phyloP scores from a whole-genome alignment of 2,113 vertebrate genomes.

The Mola mola region DNA sequence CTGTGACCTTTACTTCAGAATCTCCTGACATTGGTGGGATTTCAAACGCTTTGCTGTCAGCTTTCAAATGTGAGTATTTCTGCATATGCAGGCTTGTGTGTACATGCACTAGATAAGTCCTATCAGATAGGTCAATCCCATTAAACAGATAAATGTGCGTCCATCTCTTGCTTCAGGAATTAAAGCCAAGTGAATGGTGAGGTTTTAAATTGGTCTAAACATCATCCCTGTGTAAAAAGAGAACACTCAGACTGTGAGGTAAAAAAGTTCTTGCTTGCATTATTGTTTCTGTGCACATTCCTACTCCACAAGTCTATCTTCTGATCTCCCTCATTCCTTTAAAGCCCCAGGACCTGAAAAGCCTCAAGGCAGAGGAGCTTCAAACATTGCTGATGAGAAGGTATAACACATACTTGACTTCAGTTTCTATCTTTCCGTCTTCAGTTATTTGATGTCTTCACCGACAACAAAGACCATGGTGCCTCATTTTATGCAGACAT shows the following conservation, averaged over 20 bases:
- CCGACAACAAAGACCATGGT: conserved; percentile 34
- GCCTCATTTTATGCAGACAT: conserved; percentile 27
- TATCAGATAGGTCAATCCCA: neutral
- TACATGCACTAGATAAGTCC: neutral
- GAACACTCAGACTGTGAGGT: neutral
- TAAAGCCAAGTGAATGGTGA: neutral
- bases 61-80: neutral
- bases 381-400: conserved; percentile 39
- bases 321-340: conserved; percentile 13
- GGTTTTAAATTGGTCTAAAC: neutral
- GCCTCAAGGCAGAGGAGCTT: conserved; percentile 32
- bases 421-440: conserved; percentile 28
- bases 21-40: neutral
- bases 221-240: neutral
- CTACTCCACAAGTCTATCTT: neutral
- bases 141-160: no score
- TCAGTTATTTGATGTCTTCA: conserved; percentile 27
- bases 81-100: no score
- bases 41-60: neutral
- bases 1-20: neutral
- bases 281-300: conserved; percentile 23
- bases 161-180: no score
- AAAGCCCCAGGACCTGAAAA: conserved; percentile 26
- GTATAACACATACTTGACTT: conserved; percentile 50
- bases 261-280: conserved; percentile 14